Percentiles rank a stretch among this genome's conserved stretches.
phyloP scores from a whole-genome alignment of 2,113 vertebrate genomes.

The Hippocampus comes region DNA sequence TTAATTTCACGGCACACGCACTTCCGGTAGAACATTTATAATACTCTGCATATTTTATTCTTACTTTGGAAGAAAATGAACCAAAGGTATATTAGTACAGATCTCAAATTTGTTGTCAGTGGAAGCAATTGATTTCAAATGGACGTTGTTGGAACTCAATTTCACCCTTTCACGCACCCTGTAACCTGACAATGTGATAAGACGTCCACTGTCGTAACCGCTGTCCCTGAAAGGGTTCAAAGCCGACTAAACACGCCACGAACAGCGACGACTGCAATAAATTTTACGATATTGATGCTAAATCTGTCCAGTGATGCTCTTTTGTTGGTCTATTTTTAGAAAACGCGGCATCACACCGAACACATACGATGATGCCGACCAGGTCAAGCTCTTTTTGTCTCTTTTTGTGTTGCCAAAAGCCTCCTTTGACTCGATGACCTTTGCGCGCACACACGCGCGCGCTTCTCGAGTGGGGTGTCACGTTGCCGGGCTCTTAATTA shows the following conservation, averaged over 20 bases:
- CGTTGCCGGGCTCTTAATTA: conserved; percentile 23
- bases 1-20: too few relatives aligned
- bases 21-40: too few relatives aligned
- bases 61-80: too few relatives aligned
- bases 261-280: background rate
- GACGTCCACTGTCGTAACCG: too few relatives aligned
- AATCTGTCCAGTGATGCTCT: background rate
- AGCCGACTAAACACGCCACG: background rate
- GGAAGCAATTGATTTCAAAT: too few relatives aligned
- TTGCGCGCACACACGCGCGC: background rate
- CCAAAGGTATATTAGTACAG: too few relatives aligned
- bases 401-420: background rate
- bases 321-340: background rate
- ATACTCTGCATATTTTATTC: too few relatives aligned
- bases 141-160: background rate
- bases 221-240: too few relatives aligned
- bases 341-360: background rate
- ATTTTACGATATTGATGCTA: background rate
- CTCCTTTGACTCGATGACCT: background rate
- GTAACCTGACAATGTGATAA: too few relatives aligned
- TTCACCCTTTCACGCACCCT: too few relatives aligned
- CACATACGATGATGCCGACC: background rate
- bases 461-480: background rate
- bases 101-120: too few relatives aligned
- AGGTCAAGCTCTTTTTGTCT: background rate